Evolutionary conservation across 2,797 vertebrate genomes (phyloP).

Genomic region (Takifugu ocellatus): DNA sequence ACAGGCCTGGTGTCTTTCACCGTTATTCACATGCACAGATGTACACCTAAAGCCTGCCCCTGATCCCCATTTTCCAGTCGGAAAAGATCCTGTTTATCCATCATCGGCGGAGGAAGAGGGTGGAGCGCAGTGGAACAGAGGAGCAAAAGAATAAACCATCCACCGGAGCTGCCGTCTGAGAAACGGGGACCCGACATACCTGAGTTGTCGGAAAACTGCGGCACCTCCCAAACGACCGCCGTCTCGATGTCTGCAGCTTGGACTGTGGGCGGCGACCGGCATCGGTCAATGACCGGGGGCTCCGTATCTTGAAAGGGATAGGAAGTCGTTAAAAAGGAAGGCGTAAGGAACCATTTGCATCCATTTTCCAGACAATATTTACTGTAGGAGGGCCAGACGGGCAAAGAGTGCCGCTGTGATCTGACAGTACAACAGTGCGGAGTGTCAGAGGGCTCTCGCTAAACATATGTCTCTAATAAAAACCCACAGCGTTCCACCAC

Average conservation of each 20-base stretch:
- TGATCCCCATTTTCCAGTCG: constrained; percentile 56
- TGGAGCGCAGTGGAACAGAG: constrained; percentile 41
- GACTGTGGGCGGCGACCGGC: constrained; percentile 86
- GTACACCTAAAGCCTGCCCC: constrained; percentile 12
- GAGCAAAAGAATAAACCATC: constrained; percentile 48
- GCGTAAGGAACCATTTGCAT: background rate
- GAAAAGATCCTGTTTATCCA: constrained; percentile 61
- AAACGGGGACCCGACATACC: constrained; percentile 73
- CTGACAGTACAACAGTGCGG: constrained; percentile 10
- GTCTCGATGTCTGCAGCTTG: constrained; percentile 77
- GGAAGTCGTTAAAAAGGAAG: background rate
- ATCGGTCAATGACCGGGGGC: constrained; percentile 91
- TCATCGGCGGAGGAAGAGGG: constrained; percentile 46
- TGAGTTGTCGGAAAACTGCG: constrained; percentile 98
- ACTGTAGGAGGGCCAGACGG: no score
- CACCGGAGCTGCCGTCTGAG: constrained; percentile 26
- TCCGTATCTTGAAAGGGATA: constrained; percentile 80
- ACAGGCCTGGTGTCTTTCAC: constrained; percentile 21
- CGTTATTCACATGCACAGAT: constrained; percentile 5
- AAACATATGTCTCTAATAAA: constrained; percentile 70
- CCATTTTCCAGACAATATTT: no score
- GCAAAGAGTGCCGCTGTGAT: constrained; percentile 8
- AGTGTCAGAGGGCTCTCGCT: constrained; percentile 52
- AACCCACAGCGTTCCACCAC: constrained; percentile 52
- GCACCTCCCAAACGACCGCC: constrained; percentile 85